Evolutionary conservation across 2,797 vertebrate genomes (phyloP).

Genomic region (Chrysolophus pictus): DNA sequence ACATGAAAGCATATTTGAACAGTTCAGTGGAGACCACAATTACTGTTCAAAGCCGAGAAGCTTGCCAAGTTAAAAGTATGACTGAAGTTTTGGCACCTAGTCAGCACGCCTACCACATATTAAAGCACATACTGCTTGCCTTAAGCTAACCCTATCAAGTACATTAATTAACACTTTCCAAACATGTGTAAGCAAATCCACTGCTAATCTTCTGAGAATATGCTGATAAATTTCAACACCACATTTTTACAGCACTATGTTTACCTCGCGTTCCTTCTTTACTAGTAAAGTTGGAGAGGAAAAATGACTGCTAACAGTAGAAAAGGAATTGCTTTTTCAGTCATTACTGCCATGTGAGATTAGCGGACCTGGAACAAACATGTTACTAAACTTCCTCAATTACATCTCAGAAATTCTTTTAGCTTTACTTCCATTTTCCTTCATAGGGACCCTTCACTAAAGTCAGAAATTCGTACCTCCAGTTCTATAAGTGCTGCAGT

Average conservation of each 20-base stretch:
- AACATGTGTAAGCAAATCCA: neutral
- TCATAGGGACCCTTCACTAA: neutral
- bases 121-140: neutral
- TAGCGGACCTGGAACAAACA: neutral
- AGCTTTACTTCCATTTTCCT: neutral
- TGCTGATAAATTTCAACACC: neutral
- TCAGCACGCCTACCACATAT: neutral
- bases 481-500: slow-evolving; percentile 96
- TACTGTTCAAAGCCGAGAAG: neutral
- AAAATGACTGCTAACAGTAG: neutral
- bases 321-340: neutral
- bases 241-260: neutral
- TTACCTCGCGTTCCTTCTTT: neutral
- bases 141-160: neutral
- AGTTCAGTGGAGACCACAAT: neutral
- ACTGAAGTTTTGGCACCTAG: neutral
- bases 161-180: neutral
- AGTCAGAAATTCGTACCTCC: slow-evolving; percentile 84
- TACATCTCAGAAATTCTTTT: neutral
- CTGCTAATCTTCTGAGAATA: slow-evolving; percentile 12
- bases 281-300: neutral
- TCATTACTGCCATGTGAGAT: neutral
- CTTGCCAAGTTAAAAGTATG: neutral
- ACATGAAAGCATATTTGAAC: neutral
- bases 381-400: neutral